phyloP scores from a whole-genome alignment of 2,888 invertebrate species.

The Stomorhina lunata region DNA sequence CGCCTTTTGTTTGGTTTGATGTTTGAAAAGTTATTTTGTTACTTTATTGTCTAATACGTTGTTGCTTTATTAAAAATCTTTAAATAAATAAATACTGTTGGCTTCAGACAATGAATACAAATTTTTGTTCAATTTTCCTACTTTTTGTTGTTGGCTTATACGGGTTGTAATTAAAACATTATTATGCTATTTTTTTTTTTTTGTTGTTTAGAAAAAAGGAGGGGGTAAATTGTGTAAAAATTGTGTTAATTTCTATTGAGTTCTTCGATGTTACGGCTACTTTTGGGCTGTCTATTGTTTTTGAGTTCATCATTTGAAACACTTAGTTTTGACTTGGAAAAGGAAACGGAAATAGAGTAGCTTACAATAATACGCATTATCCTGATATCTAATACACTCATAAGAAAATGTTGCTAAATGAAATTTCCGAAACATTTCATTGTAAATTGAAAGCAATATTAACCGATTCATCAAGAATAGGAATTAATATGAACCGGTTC shows the following conservation, averaged over 20 bases:
- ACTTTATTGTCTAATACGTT: conserved; percentile 19
- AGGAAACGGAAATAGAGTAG: conserved; percentile 73
- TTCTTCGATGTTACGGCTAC: conserved; percentile 7
- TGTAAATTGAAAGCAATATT: too few species aligned
- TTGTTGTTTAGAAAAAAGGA: conserved; percentile 9
- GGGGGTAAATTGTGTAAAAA: conserved; percentile 47
- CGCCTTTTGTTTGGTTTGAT: conserved; percentile 61
- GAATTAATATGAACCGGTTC: too few species aligned
- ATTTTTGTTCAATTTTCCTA: background rate
- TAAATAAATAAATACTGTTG: conserved; percentile 53
- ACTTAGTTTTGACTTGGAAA: conserved; percentile 23
- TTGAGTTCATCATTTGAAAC: conserved; percentile 45
- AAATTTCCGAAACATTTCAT: too few species aligned
- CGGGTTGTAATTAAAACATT: conserved; percentile 43
- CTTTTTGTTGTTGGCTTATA: background rate
- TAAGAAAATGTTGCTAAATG: conserved; percentile 2
- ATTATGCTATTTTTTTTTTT: conserved; percentile 47
- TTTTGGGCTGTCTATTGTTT: conserved; percentile 27
- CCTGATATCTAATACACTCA: conserved; percentile 8
- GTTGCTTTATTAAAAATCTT: conserved; percentile 49
- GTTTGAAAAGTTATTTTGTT: conserved; percentile 47
- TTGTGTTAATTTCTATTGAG: conserved; percentile 34
- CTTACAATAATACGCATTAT: conserved; percentile 48
- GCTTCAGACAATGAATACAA: conserved; percentile 28
- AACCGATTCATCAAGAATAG: too few species aligned